Conservation (phyloP, 2,113 vertebrate species). For the Otolemur garnettii region DNA sequence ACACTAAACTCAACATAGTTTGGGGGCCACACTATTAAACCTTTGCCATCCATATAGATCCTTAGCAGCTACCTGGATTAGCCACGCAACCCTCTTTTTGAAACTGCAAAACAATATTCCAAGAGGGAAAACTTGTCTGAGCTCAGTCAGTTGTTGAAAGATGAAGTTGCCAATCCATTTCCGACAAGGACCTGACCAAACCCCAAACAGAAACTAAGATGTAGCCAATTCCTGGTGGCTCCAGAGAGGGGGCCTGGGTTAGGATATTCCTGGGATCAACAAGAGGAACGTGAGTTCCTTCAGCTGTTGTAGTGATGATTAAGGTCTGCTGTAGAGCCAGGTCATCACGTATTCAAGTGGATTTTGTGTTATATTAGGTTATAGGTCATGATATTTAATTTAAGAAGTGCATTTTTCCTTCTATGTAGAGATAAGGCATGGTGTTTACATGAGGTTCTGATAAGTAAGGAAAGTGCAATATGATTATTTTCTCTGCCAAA, state of each 20-base stretch:
- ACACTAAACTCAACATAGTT: slow-evolving; percentile 2
- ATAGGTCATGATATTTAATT: not conserved
- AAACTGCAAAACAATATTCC: slow-evolving; percentile 18
- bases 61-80: not conserved
- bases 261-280: not conserved
- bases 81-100: not conserved
- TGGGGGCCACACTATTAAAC: not conserved
- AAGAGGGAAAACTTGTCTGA: not conserved
- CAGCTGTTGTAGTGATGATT: not conserved
- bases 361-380: not conserved
- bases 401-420: not conserved
- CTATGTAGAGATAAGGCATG: not conserved
- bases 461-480: not conserved
- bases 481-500: not conserved
- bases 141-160: slow-evolving; percentile 8
- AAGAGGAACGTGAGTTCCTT: not conserved
- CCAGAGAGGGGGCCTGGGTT: too few species aligned
- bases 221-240: not conserved
- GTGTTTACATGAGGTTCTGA: not conserved
- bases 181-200: not conserved
- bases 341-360: not conserved
- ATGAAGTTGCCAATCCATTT: not conserved
- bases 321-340: not conserved
- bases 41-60: not conserved
- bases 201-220: not conserved